Conservation (phyloP, 2,888 invertebrate species). For the Antitype chi region DNA sequence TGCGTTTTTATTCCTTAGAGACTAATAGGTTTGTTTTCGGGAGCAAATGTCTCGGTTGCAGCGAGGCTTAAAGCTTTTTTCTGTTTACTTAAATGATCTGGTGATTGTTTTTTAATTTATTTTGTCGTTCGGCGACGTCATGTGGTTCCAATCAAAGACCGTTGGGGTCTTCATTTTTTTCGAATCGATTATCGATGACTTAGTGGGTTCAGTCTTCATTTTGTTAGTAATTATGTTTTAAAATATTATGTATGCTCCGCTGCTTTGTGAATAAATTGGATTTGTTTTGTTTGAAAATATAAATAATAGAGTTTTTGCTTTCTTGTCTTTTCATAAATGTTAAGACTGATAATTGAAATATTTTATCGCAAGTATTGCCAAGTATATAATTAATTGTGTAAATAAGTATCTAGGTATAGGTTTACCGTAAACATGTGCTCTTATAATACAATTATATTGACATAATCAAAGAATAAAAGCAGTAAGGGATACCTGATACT, state of each 20-base stretch:
- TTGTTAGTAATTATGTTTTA: constrained; percentile 42
- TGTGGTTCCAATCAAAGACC: constrained; percentile 89
- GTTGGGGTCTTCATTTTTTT: constrained; percentile 82
- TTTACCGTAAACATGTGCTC: neutral
- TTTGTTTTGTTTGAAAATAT: constrained; percentile 15
- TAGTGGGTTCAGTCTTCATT: constrained; percentile 56
- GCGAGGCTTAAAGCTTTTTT: constrained; percentile 85
- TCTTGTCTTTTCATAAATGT: neutral
- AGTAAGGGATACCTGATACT: neutral
- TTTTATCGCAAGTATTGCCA: neutral
- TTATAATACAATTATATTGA: neutral
- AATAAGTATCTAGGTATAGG: too few species aligned
- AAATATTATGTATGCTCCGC: constrained; percentile 27
- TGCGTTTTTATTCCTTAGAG: constrained; percentile 64
- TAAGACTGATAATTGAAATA: neutral
- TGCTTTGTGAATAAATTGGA: constrained; percentile 29
- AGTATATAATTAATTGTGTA: neutral
- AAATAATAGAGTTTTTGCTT: constrained; percentile 5
- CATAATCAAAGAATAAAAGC: neutral
- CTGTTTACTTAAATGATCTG: constrained; percentile 89
- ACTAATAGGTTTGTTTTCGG: constrained; percentile 80
- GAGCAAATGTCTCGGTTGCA: constrained; percentile 86
- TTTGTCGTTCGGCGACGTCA: constrained; percentile 86
- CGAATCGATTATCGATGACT: constrained; percentile 74
- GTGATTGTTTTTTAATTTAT: constrained; percentile 91